Evolutionary conservation across 1,140 invertebrate genomes (phyloP).

Genomic region (Ectropis grisescens): DNA sequence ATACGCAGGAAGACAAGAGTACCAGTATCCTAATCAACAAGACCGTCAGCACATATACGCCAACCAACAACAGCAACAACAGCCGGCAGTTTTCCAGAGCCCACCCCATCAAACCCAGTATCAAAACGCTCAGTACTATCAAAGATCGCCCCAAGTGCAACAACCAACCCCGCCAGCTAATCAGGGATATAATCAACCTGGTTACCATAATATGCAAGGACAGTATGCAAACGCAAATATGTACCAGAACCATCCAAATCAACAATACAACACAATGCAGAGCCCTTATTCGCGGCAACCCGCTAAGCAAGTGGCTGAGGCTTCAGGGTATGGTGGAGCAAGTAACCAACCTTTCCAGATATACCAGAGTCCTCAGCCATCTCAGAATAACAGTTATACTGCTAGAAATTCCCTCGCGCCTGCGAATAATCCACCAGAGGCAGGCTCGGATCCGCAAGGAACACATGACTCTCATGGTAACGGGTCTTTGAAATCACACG

Average conservation of each 20-base stretch:
- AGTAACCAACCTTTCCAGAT: conserved; percentile 48
- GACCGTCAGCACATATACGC: conserved; percentile 50
- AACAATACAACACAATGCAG: conserved; percentile 39
- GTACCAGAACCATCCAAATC: conserved; percentile 30
- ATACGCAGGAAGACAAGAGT: conserved; percentile 40
- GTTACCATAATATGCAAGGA: conserved; percentile 32
- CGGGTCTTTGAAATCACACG: conserved; percentile 18
- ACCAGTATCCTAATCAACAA: conserved; percentile 38
- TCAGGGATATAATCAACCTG: conserved; percentile 22
- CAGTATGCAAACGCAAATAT: conserved; percentile 44
- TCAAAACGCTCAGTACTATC: conserved; percentile 46
- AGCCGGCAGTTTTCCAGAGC: conserved; percentile 41
- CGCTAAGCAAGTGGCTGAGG: conserved; percentile 30
- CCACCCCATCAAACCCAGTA: conserved; percentile 55
- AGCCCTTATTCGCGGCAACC: conserved; percentile 38
- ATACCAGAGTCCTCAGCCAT: conserved; percentile 48
- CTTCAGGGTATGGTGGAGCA: conserved; percentile 24
- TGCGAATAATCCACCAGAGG: conserved; percentile 17
- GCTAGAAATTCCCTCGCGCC: conserved; percentile 17
- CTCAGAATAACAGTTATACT: conserved; percentile 29
- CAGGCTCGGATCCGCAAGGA: conserved; percentile 21
- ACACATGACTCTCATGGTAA: conserved; percentile 27
- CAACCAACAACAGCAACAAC: conserved; percentile 51
- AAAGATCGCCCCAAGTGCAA: conserved; percentile 15
- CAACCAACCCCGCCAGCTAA: conserved; percentile 30